Evolutionary conservation across 2,797 vertebrate species (phyloP), one percentile per base, ranked within the genome.

Genomic region (Coregonus sp.): DNA sequence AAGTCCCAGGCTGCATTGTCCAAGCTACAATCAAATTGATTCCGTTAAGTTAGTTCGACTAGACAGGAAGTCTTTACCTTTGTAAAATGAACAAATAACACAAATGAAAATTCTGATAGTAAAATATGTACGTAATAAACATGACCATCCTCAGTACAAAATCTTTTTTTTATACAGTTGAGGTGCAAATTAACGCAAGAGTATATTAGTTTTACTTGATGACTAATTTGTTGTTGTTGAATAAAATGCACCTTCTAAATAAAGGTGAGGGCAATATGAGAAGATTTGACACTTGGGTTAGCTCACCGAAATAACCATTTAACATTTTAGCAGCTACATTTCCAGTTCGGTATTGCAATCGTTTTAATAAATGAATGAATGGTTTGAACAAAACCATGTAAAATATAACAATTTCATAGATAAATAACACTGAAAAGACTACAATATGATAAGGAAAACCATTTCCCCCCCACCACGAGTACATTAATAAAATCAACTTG

Each of bases 101-200:
- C 15, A 67, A 90, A 84, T 92, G 90, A 92, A 91, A 80, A 92
- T 16, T 66, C n/a, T 37, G 87, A 76, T 89, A 93, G 89, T 93
- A 94, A 90, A 88, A 93, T 93, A 89, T 78, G 83, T 92, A 94
- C 91, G 91, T 96, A 94, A 92, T 91, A 93, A 94, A 94, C 92
- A 94, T 93, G 91, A 89, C 89, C 80, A 80, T 92, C 93, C 95
- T 90, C 85, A 90, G 91, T 92, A 94, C 93, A 92, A 94, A 94
- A 95, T 87, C 90, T 91, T 87, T 92, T 47, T 37, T 72, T 92
- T 94, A 94, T 93, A 93, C 86, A 85, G 80, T 92, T 92, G 90
- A 91, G 92, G 88, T 93, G 89, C 85, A 91, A 92, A 92, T 89
- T 37, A 88, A 92, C 88, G 89, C 90, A 91, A 63, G 70, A 79